A percentile compares a stretch with the other conserved stretches of the same genome.
These are phyloP conservation scores for Dendrocopos noguchii DNA, from an alignment of 2,113 vertebrate genomes.

Conservation along the genomic window DNA sequence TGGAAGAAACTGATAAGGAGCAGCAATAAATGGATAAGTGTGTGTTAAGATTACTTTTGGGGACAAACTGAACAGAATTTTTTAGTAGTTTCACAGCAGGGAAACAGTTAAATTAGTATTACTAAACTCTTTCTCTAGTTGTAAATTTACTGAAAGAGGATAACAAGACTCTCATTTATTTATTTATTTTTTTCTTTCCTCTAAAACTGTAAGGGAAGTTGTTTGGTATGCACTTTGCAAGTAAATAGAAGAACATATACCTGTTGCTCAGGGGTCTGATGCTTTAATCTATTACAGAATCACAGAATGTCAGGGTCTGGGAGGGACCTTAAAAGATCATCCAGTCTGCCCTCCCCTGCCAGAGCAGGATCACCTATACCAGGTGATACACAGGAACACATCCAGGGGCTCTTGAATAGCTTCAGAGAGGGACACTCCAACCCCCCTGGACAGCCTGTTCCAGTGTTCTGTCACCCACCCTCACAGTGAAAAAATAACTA, in stretches of 20 bases:
- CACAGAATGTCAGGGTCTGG: no score
- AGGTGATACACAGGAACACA: no score
- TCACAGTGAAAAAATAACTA: background rate
- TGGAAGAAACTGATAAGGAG: background rate
- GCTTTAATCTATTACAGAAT: background rate
- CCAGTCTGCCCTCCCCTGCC: no score
- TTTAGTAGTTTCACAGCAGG: background rate
- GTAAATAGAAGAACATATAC: background rate
- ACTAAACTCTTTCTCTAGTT: background rate
- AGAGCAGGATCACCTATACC: no score
- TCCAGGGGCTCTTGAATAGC: no score
- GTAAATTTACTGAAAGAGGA: background rate
- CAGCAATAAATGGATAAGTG: background rate
- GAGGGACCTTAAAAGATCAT: no score
- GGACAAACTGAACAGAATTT: background rate
- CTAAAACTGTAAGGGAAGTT: background rate
- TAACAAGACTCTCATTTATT: background rate
- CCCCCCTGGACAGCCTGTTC: no score
- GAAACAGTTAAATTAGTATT: background rate
- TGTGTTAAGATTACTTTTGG: background rate
- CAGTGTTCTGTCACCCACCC: no score
- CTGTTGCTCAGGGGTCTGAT: background rate
- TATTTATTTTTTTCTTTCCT: background rate
- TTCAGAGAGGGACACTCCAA: no score
- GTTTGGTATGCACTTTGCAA: background rate